A percentile compares a stretch with the other conserved stretches of the same genome.
These are phyloP conservation scores for Bucorvus abyssinicus DNA, from an alignment of 2,797 vertebrate genomes.

Conservation along the genomic window DNA sequence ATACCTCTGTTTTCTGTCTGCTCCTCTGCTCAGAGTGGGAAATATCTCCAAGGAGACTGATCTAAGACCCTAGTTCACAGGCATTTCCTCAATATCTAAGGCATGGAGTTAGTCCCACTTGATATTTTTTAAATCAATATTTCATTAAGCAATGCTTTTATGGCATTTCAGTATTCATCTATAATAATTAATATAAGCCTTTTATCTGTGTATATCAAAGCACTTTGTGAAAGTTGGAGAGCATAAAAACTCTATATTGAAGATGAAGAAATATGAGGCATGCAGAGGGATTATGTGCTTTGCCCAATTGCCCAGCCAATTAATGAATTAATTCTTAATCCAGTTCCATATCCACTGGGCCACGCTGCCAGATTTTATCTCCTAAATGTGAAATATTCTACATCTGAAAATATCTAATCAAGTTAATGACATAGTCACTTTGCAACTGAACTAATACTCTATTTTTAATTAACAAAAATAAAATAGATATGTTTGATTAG, in stretches of 20 bases:
- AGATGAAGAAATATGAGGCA: background rate
- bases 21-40: background rate
- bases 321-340: conserved; percentile 39
- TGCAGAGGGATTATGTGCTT: conserved; percentile 11
- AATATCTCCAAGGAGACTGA: background rate
- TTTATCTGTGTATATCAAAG: conserved; percentile 63
- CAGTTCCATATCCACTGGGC: conserved; percentile 13
- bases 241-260: conserved; percentile 23
- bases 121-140: conserved; percentile 57
- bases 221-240: conserved; percentile 24
- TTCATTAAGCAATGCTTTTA: conserved; percentile 50
- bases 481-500: background rate
- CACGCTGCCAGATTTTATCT: conserved; percentile 39
- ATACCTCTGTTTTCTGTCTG: background rate
- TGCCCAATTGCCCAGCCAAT: conserved; percentile 4
- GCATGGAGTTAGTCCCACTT: background rate
- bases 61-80: background rate
- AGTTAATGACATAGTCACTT: conserved; percentile 19
- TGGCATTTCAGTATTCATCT: conserved; percentile 48
- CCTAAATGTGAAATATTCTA: conserved; percentile 42
- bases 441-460: conserved; percentile 14
- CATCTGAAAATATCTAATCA: conserved; percentile 37
- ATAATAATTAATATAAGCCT: conserved; percentile 45
- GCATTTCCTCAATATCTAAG: background rate
- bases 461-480: conserved; percentile 45